Evolutionary conservation across 2,797 vertebrate genomes (phyloP).

Genomic region (Rhinichthys osculus): DNA sequence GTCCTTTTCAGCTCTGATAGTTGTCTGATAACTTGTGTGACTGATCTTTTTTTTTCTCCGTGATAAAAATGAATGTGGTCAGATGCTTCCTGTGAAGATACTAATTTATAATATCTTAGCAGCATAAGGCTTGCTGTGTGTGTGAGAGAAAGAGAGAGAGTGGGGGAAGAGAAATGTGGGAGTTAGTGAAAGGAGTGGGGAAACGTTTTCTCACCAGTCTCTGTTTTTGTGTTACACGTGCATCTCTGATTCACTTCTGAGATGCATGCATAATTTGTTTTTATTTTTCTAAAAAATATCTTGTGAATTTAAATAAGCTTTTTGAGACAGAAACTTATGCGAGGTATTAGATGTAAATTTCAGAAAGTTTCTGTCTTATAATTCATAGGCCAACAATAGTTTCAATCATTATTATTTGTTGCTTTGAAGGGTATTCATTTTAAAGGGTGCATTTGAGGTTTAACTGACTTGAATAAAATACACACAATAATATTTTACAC

Average conservation of each 20-base stretch:
- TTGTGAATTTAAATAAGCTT: not conserved
- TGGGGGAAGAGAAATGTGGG: not conserved
- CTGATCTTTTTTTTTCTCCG: not conserved
- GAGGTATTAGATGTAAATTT: not conserved
- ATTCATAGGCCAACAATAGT: not conserved
- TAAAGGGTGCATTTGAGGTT: not conserved
- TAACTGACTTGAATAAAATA: not conserved
- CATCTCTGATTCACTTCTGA: not conserved
- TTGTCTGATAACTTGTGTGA: conserved; percentile 26
- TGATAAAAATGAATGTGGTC: conserved; percentile 36
- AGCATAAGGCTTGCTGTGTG: not conserved
- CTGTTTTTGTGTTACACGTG: conserved; percentile 8
- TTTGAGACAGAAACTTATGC: not conserved
- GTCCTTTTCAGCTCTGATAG: conserved; percentile 3
- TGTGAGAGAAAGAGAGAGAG: not conserved
- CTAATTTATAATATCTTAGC: conserved; percentile 31
- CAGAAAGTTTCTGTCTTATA: not conserved
- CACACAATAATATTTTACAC: not conserved
- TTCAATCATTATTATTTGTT: not conserved
- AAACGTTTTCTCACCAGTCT: conserved; percentile 14
- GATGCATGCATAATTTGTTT: not conserved
- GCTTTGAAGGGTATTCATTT: not conserved
- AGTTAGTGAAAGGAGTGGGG: not conserved
- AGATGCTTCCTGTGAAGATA: conserved; percentile 36
- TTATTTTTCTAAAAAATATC: not conserved